Conservation (phyloP, 2,113 vertebrate species). For the Tautogolabrus adspersus region DNA sequence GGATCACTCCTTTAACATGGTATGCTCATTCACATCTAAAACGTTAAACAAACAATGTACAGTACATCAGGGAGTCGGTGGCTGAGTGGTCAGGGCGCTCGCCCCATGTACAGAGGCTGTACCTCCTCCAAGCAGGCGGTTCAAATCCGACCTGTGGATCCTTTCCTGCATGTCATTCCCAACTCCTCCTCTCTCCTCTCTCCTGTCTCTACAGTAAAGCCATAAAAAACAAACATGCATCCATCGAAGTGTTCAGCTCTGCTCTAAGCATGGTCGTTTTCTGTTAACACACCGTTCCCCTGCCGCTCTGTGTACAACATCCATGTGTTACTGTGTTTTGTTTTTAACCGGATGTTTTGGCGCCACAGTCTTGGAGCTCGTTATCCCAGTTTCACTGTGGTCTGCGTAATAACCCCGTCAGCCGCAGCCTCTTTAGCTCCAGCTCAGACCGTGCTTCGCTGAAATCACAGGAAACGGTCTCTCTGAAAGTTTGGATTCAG, state of each 20-base stretch:
- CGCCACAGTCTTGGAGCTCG: slow-evolving; percentile 30
- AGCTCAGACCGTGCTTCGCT: slow-evolving; percentile 50
- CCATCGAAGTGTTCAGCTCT: slow-evolving; percentile 5
- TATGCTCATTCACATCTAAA: slow-evolving; percentile 63
- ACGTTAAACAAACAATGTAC: neutral
- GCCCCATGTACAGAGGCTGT: too few species aligned
- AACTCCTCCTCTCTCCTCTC: too few species aligned
- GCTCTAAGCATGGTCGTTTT: neutral
- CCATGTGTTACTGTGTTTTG: slow-evolving; percentile 34
- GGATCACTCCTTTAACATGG: slow-evolving; percentile 86
- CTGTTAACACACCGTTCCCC: slow-evolving; percentile 17
- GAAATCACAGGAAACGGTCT: slow-evolving; percentile 48
- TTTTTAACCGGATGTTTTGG: slow-evolving; percentile 44
- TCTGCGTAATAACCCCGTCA: slow-evolving; percentile 54
- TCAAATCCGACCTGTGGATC: too few species aligned
- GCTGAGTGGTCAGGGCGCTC: too few species aligned
- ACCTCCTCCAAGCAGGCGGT: too few species aligned
- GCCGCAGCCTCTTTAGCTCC: slow-evolving; percentile 51
- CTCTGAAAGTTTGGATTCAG: slow-evolving; percentile 51
- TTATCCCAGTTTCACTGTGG: slow-evolving; percentile 46
- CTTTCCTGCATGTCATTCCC: too few species aligned
- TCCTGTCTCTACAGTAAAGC: too few species aligned
- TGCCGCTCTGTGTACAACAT: slow-evolving; percentile 18
- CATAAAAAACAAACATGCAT: too few species aligned
- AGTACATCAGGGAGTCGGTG: slow-evolving; percentile 60